phyloP scores from a whole-genome alignment of 2,888 invertebrate species.

The Arctia plantaginis region DNA sequence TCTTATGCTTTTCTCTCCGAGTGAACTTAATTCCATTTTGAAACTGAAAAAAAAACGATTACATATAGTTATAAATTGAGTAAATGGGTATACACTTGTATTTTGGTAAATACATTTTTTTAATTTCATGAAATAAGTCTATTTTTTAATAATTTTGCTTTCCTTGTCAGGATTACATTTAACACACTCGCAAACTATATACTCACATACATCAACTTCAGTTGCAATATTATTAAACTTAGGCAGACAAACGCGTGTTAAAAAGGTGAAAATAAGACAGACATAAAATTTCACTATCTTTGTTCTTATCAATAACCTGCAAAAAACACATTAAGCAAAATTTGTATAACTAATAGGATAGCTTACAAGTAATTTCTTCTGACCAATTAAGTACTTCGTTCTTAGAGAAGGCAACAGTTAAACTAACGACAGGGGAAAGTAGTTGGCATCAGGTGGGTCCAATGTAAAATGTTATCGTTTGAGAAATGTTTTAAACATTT shows the following conservation, averaged over 20 bases:
- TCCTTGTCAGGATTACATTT: neutral
- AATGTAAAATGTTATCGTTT: neutral
- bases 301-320: neutral
- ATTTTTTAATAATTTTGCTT: neutral
- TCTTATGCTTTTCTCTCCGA: constrained; percentile 68
- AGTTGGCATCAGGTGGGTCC: neutral
- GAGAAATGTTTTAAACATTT: constrained; percentile 11
- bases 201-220: neutral
- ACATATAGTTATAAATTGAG: neutral
- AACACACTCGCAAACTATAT: too few species aligned
- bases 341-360: neutral
- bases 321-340: too few species aligned
- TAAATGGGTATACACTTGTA: too few species aligned
- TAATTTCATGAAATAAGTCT: constrained; percentile 1
- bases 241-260: neutral
- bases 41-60: constrained; percentile 65
- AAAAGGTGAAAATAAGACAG: neutral
- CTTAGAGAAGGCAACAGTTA: neutral
- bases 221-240: neutral
- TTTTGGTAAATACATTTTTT: neutral
- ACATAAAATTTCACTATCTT: neutral
- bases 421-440: neutral
- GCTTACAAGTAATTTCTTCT: neutral
- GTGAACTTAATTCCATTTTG: constrained; percentile 71
- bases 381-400: neutral